phyloP scores from a whole-genome alignment of 2,888 invertebrate genomes.

The Eledone cirrhosa region DNA sequence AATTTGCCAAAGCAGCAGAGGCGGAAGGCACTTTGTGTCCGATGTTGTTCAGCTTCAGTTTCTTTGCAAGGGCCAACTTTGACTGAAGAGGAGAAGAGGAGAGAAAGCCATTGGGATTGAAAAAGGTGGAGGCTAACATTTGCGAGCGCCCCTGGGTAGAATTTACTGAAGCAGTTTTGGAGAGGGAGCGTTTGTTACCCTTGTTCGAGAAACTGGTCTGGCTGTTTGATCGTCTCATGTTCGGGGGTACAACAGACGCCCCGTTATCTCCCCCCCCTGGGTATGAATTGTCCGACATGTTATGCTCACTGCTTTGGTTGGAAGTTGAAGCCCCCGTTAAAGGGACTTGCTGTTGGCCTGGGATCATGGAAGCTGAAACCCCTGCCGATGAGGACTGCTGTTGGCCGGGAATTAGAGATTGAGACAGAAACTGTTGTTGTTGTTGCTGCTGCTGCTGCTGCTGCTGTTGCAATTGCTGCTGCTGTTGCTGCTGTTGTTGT shows the following conservation, averaged over 20 bases:
- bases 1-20: slow-evolving; percentile 14
- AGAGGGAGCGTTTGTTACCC: slow-evolving; percentile 4
- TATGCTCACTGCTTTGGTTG: no score
- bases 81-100: neutral
- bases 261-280: no score
- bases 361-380: no score
- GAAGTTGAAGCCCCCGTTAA: no score
- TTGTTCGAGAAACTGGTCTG: slow-evolving; percentile 3
- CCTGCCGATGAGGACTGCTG: no score
- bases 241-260: neutral
- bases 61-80: neutral
- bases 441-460: neutral
- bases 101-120: neutral
- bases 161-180: neutral
- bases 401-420: no score
- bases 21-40: slow-evolving; percentile 26
- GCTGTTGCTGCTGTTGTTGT: neutral
- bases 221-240: neutral
- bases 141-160: neutral
- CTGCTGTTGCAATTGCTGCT: slow-evolving; percentile 13
- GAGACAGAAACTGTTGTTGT: neutral
- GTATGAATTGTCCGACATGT: no score
- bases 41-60: slow-evolving; percentile 18
- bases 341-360: no score
- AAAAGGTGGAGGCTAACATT: no score